Evolutionary conservation across 92 coral and sea anemone genomes (phyloP), one percentile per base, ranked within the genome.

Genomic region (Pocillopora meandrina): DNA sequence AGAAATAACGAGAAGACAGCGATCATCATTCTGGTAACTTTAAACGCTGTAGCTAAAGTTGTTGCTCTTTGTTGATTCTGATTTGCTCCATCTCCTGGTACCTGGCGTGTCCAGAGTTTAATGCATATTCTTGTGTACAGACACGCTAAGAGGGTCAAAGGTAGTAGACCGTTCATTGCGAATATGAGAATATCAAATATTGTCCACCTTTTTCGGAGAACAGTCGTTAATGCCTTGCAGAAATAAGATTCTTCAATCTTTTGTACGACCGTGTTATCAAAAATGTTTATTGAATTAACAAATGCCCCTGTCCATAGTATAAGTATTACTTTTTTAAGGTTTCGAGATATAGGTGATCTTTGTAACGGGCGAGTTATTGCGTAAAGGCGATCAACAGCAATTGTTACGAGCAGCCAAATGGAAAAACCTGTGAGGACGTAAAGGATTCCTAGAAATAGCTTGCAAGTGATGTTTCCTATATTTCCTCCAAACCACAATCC

Each of bases 31-130:
- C 65, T 5, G 66, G 84, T 80, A 5, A 80, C 75, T 17, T 80
- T 49, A 12, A 12, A 67, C 7, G 84, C 84, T 59, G 59, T 42
- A 31, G 56, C 59, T 19, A 68, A 21, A 56, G 84, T 75, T 65
- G 67, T 75, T 4, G 66, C 84, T 34, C 67, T 76, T 80, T 10
- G 64, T n/a, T 19, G 13, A 15, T 80, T 70, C 65, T 69, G 84
- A 80, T 80, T 80, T 66, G 84, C 26, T 80, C 84, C 84, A 56
- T 80, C 76, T 67, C 84, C 84, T 26, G 84, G 84, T 34, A 80
- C 26, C 1, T 69, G 26, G 8, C 75, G 76, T n/a, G 84, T 56
- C 75, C 84, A 69, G 3, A 80, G 75, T n/a, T 19, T 67, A 1
- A 67, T 1, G 17, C 84, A 68, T 0, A 80, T 56, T 2, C 55